Conservation (phyloP, 2,797 vertebrate genomes). For the Clarias platycephalus region DNA sequence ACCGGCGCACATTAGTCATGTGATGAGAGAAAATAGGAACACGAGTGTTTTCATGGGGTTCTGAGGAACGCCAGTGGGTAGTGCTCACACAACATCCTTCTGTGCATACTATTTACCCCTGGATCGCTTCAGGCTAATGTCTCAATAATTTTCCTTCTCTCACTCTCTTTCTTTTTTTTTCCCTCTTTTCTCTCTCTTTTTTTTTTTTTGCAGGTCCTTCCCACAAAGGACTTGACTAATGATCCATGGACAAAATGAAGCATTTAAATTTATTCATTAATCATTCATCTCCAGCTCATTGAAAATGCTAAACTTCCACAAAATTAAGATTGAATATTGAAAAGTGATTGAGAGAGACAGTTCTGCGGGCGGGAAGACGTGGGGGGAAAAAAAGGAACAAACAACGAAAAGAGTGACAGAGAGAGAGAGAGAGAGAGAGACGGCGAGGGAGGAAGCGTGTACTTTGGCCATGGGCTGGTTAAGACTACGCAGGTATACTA, state of each 20-base stretch:
- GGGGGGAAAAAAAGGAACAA: slow-evolving; percentile 61
- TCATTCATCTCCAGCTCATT: slow-evolving; percentile 99
- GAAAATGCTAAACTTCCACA: slow-evolving; percentile 99
- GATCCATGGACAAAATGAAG: slow-evolving; percentile 99
- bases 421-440: slow-evolving; percentile 55
- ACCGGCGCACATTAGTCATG: slow-evolving; percentile 66
- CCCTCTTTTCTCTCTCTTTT: slow-evolving; percentile 72
- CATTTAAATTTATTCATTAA: slow-evolving; percentile 99
- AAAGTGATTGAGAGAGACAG: slow-evolving; percentile 99
- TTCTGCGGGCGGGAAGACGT: slow-evolving; percentile 71
- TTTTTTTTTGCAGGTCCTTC: slow-evolving; percentile 96
- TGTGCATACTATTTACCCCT: slow-evolving; percentile 99
- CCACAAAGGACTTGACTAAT: slow-evolving; percentile 99
- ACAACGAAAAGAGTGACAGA: slow-evolving; percentile 75
- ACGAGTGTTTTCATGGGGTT: slow-evolving; percentile 75
- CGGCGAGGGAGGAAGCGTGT: slow-evolving; percentile 60
- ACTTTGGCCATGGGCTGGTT: slow-evolving; percentile 68
- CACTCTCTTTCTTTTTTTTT: slow-evolving; percentile 70
- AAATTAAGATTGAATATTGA: slow-evolving; percentile 99
- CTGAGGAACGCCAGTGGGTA: slow-evolving; percentile 79
- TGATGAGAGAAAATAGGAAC: slow-evolving; percentile 77
- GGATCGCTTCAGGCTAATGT: slow-evolving; percentile 99
- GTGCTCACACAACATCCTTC: slow-evolving; percentile 80
- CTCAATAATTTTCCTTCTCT: slow-evolving; percentile 99
- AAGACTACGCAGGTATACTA: slow-evolving; percentile 88